phyloP scores from a whole-genome alignment of 2,888 invertebrate genomes.

The Yponomeuta plumbellus region DNA sequence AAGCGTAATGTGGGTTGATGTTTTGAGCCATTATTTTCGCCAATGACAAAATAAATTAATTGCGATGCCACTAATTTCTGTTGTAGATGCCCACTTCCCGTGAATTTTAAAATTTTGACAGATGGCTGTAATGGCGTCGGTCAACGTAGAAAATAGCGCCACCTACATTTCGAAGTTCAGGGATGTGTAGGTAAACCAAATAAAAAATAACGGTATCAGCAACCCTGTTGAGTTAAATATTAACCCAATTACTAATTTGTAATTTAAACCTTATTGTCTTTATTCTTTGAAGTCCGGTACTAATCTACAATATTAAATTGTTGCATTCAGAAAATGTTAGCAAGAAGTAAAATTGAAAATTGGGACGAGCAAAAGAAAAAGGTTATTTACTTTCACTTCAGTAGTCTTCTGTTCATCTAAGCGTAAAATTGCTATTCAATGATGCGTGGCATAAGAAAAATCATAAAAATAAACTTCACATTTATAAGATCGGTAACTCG shows the following conservation, averaged over 20 bases:
- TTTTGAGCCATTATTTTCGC: constrained; percentile 86
- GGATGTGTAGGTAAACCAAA: background rate
- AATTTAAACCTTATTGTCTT: too few species aligned
- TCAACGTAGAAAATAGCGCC: constrained; percentile 32
- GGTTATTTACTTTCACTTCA: constrained; percentile 53
- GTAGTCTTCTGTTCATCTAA: constrained; percentile 31
- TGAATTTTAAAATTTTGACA: constrained; percentile 73
- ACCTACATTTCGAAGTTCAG: constrained; percentile 25
- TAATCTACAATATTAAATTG: too few species aligned
- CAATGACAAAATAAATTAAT: constrained; percentile 31
- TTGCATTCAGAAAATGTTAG: too few species aligned
- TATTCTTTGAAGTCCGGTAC: too few species aligned
- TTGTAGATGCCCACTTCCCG: constrained; percentile 35
- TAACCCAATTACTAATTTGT: too few species aligned
- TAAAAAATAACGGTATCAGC: background rate
- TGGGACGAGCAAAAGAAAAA: constrained; percentile 5
- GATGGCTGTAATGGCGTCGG: constrained; percentile 59
- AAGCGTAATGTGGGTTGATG: constrained; percentile 87
- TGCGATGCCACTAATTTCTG: constrained; percentile 58
- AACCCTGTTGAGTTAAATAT: too few species aligned
- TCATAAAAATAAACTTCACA: constrained; percentile 40
- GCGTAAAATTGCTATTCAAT: constrained; percentile 58
- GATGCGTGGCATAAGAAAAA: constrained; percentile 31
- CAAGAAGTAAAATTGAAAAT: too few species aligned
- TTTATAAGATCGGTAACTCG: constrained; percentile 38